Percentiles rank a stretch among this genome's conserved stretches.
Conservation (phyloP, 2,113 vertebrate species). For the Brevimyrus niger region DNA sequence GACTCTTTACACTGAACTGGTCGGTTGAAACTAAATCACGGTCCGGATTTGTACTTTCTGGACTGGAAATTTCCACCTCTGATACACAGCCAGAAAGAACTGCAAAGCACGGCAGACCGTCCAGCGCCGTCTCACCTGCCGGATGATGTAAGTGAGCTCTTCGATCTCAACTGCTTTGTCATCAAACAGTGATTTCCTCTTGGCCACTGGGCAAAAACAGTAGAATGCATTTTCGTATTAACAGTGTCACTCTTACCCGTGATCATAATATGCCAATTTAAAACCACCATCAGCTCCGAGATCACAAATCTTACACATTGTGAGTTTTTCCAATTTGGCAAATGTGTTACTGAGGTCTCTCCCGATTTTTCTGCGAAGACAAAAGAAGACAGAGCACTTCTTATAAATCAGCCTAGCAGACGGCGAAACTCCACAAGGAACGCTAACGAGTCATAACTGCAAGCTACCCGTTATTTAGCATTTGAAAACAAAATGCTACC, state of each 20-base stretch:
- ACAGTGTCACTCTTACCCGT: neutral
- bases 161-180: constrained; percentile 87
- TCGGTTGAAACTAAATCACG: no score
- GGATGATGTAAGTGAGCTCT: constrained; percentile 87
- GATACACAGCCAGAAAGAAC: neutral
- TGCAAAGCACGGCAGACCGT: neutral
- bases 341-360: constrained; percentile 91
- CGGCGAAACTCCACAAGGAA: neutral
- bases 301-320: constrained; percentile 71
- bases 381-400: neutral
- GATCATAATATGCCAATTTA: neutral
- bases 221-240: neutral
- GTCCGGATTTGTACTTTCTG: no score
- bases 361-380: constrained; percentile 72
- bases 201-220: constrained; percentile 70
- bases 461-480: neutral
- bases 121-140: constrained; percentile 59
- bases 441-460: neutral
- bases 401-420: neutral
- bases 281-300: neutral
- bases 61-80: no score
- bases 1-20: no score
- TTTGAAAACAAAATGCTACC: neutral
- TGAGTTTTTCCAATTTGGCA: constrained; percentile 88
- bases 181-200: constrained; percentile 85